Evolutionary conservation across 2,888 invertebrate species (phyloP).

Genomic region (Dynastes tityus): DNA sequence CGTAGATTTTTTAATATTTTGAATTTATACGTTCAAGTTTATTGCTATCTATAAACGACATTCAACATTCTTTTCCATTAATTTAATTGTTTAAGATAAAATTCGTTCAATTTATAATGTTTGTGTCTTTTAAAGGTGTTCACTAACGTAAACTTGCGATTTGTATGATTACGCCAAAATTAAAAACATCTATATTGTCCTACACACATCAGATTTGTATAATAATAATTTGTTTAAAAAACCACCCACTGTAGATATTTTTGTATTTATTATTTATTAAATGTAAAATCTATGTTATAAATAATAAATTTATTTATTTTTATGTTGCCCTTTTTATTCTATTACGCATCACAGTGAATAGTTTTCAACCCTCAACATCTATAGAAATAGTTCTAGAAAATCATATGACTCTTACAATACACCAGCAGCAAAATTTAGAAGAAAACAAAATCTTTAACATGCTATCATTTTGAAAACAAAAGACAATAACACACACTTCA

Average conservation of each 20-base stretch:
- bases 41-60: too few relatives aligned
- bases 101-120: too few relatives aligned
- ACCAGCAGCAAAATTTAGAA: too few relatives aligned
- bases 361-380: neutral
- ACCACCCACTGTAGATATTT: slow-evolving; percentile 33
- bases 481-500: too few relatives aligned
- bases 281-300: slow-evolving; percentile 46
- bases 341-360: neutral
- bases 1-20: neutral
- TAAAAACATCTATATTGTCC: neutral
- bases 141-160: too few relatives aligned
- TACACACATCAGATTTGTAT: slow-evolving; percentile 25
- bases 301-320: slow-evolving; percentile 51
- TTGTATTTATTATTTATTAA: slow-evolving; percentile 49
- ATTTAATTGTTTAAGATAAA: too few relatives aligned
- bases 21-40: neutral
- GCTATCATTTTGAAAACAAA: too few relatives aligned
- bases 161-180: neutral
- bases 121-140: too few relatives aligned
- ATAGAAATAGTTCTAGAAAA: too few relatives aligned
- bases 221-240: slow-evolving; percentile 20
- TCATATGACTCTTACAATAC: too few relatives aligned
- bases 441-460: too few relatives aligned
- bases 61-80: too few relatives aligned
- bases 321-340: slow-evolving; percentile 7